Evolutionary conservation across 2,797 vertebrate species (phyloP), one percentile per base, ranked within the genome.

Genomic region (Tragopan temminckii): DNA sequence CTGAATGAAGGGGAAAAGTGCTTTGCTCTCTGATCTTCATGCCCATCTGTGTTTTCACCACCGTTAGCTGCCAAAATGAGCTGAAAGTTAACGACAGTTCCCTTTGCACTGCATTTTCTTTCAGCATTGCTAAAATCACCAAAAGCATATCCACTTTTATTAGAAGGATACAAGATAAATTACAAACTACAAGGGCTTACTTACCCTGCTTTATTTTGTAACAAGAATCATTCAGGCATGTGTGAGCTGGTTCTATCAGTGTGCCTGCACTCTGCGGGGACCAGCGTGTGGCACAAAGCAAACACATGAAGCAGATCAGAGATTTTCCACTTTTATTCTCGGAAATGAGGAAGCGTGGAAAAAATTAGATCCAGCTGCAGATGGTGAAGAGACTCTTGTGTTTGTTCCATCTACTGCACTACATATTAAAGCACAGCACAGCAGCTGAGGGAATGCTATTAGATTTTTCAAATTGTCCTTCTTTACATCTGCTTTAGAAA

Each of bases 301-400:
- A 96, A 96, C 96, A 96, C 89, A 96, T 95, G 91, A 84, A 79
- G 79, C 48, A 83, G 66, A 87, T 92, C 71, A 95, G 86, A 95
- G 84, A 85, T 92, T 96, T 97, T 95, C 95, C 85, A 77, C 45
- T 96, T 94, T 96, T 91, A 63, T 62, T 89, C 75, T 81, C 67
- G 88, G 85, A 94, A 89, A 53, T 74, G 72, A 87, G 75, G 58
- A 93, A 96, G 70, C 17, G 50, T 52, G 36, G 53, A 71, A 86
- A 86, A 82, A 91, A 78, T 74, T 57, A 84, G 43, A 81, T 50
- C 31, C 40, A 62, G n/a, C 13, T 58, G 27, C 63, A 88, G 62
- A 71, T 48, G 58, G 25, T 67, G 46, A 9, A 72, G 21, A 80
- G 7, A 38, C 21, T 92, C 38, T 36, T 80, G 58, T n/a, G 50